Conservation (phyloP, 2,888 invertebrate species). For the Allolobophora icterica region DNA sequence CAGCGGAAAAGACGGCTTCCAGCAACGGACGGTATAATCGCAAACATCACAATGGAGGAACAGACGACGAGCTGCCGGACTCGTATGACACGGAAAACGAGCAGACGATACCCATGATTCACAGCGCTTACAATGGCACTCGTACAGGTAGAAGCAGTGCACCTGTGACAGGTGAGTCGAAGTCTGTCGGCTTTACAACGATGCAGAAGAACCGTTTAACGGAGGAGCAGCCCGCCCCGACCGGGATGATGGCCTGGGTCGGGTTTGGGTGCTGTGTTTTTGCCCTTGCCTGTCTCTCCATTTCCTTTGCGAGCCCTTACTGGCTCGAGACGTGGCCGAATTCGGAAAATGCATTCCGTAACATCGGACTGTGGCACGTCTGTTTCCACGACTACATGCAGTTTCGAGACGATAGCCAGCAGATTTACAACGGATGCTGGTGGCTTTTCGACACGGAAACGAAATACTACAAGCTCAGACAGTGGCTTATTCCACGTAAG, state of each 20-base stretch:
- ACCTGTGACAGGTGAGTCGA: constrained; percentile 23
- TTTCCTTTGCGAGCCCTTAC: constrained; percentile 53
- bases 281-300: constrained; percentile 47
- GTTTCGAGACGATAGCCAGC: constrained; percentile 80
- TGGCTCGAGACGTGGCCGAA: constrained; percentile 53
- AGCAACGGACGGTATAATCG: neutral
- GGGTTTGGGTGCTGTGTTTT: constrained; percentile 49
- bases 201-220: constrained; percentile 27
- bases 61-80: neutral
- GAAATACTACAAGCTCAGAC: constrained; percentile 67
- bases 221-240: constrained; percentile 40
- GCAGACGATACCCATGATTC: constrained; percentile 15
- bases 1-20: neutral
- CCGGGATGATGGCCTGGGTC: constrained; percentile 49
- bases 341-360: constrained; percentile 75
- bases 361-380: constrained; percentile 91
- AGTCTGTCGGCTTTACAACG: neutral
- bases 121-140: constrained; percentile 12
- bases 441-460: constrained; percentile 91
- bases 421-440: constrained; percentile 92
- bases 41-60: neutral
- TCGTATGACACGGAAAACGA: constrained; percentile 14
- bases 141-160: constrained; percentile 26
- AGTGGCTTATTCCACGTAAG: constrained; percentile 52
- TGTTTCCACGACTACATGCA: constrained; percentile 84